Conservation (phyloP, 1,140 invertebrate genomes). For the Tetramorium alpestre region DNA sequence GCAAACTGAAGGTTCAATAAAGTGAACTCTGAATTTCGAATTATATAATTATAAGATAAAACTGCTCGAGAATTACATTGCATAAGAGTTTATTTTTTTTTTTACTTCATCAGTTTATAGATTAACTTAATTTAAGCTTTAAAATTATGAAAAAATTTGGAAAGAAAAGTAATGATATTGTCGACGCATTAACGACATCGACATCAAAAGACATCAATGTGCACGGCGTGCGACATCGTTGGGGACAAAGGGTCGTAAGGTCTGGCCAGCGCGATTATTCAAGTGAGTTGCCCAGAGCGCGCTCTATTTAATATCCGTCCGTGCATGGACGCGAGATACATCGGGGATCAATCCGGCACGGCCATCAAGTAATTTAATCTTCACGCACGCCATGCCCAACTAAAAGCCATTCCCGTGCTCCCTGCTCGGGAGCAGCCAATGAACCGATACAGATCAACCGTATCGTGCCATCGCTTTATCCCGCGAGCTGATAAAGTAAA, state of each 20-base stretch:
- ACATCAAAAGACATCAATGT: neutral
- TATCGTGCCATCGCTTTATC: conserved; percentile 75
- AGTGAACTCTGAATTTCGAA: neutral
- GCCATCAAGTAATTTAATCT: conserved; percentile 70
- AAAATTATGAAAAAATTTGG: neutral
- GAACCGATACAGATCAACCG: conserved; percentile 54
- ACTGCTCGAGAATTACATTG: neutral
- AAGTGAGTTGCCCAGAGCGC: conserved; percentile 21
- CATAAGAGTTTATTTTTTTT: neutral
- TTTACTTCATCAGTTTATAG: neutral
- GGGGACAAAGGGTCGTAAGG: conserved; percentile 3
- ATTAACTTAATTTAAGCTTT: neutral
- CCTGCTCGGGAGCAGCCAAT: conserved; percentile 45
- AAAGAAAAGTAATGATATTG: neutral
- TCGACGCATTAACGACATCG: neutral
- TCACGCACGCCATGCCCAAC: conserved; percentile 42
- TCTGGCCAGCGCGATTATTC: conserved; percentile 43
- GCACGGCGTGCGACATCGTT: neutral
- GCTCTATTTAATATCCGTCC: conserved; percentile 67
- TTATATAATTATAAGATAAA: neutral
- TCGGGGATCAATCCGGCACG: conserved; percentile 61
- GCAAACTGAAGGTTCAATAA: neutral
- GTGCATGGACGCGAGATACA: conserved; percentile 63
- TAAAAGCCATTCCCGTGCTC: conserved; percentile 60
- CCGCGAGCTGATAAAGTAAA: conserved; percentile 77